A percentile compares a stretch with the other conserved stretches of the same genome.
Evolutionary conservation across 2,797 vertebrate species (phyloP).

Genomic region (Eleutherodactylus coqui): DNA sequence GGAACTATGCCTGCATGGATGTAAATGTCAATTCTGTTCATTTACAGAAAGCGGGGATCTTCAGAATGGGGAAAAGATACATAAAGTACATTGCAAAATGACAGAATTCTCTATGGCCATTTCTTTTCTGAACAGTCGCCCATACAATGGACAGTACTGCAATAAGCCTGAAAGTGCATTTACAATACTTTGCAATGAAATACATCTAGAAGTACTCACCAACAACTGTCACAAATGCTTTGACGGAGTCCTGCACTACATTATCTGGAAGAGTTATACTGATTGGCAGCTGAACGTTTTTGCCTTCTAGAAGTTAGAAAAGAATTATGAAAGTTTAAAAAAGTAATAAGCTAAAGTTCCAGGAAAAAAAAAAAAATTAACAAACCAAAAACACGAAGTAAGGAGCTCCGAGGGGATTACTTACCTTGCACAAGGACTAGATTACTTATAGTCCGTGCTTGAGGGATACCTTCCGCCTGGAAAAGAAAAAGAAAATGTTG

Average conservation of each 20-base stretch:
- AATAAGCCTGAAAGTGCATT: too few species aligned
- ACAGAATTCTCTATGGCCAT: too few species aligned
- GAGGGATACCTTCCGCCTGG: conserved; percentile 76
- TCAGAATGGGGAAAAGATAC: background rate
- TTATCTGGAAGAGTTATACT: conserved; percentile 62
- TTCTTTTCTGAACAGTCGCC: too few species aligned
- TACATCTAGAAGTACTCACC: conserved; percentile 64
- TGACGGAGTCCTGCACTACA: conserved; percentile 70
- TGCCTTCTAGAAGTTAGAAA: too few species aligned
- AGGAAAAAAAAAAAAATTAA: background rate
- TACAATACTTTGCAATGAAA: too few species aligned
- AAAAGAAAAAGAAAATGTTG: background rate
- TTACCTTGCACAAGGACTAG: conserved; percentile 75
- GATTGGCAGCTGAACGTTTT: conserved; percentile 58
- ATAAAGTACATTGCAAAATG: too few species aligned
- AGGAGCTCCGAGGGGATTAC: background rate
- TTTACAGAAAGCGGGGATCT: background rate
- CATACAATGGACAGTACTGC: too few species aligned
- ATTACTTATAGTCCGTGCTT: conserved; percentile 71
- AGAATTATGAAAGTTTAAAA: background rate
- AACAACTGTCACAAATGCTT: conserved; percentile 67
- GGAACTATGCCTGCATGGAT: background rate
- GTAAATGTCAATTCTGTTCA: background rate
- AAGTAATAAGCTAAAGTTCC: background rate
- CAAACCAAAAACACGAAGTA: background rate